Conservation (phyloP, 2,113 vertebrate genomes). For the Pithys albifrons region DNA sequence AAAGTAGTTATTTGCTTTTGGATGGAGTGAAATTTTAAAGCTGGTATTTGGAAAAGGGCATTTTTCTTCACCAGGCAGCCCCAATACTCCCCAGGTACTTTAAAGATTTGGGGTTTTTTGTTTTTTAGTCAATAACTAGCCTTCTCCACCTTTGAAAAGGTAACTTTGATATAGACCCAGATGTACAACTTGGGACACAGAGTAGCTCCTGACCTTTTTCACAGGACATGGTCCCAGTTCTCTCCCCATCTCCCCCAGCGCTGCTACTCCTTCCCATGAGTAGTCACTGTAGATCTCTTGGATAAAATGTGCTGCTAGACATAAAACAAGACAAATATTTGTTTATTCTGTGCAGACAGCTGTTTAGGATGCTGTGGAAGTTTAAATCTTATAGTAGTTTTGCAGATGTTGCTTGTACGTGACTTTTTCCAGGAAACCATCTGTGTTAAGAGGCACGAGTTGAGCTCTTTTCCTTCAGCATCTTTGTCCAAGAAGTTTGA, state of each 20-base stretch:
- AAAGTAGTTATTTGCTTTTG: not conserved
- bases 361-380: constrained; percentile 18
- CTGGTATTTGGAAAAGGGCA: not conserved
- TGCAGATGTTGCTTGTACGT: not conserved
- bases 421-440: not conserved
- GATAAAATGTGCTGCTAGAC: not conserved
- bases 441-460: not conserved
- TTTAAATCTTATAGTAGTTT: not conserved
- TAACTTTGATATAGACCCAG: not conserved
- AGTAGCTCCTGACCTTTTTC: not conserved
- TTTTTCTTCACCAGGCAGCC: not conserved
- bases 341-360: constrained; percentile 9
- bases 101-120: not conserved
- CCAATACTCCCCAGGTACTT: rapidly evolving
- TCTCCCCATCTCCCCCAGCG: not conserved
- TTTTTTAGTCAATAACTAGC: not conserved
- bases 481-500: not conserved
- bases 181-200: not conserved
- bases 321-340: constrained; percentile 28
- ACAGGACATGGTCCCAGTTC: not conserved
- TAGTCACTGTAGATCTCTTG: not conserved
- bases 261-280: not conserved
- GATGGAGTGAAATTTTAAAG: not conserved
- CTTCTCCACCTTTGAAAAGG: not conserved
- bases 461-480: not conserved